Base-by-base conservation (phyloP, 2,797 vertebrate species). In the Helicolenus hilgendorfi region DNA sequence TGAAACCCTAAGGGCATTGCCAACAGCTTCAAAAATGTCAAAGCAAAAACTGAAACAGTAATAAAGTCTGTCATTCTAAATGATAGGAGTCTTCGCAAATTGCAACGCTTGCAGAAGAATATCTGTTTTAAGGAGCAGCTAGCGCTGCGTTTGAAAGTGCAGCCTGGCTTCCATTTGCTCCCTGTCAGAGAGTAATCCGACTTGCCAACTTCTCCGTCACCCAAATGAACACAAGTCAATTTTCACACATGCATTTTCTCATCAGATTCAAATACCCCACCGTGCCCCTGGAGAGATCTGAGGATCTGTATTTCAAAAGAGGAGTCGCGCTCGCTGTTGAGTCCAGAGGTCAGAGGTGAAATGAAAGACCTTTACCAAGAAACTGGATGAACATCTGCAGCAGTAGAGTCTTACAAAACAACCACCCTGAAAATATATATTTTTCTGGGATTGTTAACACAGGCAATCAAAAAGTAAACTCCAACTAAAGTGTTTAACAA, bases 211-310 rank as follows among this genome's bases (percentile, higher is more conserved):
- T 89, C 95, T 96, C 93, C 90, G 93, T 95, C 95, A 95, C 81
- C 90, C 81, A 94, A 94, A 96, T 91, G 84, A 96, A 93, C 92
- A 91, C 91, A 92, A 80, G 86, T 82, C 69, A 83, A 81, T 92
- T 95, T 94, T 88, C 90, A 94, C 92, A 91, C 73, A 76, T 93
- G 80, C 77, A 72, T 86, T 86, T 88, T 89, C 86, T 91, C 91
- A 72, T 82, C 87, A 80, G 77, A 94, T 87, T 91, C 83, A 89
- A 84, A 92, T 84, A 67, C 62, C 63, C 73, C 56, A 38, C 18
- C 11, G 10, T 65, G 70, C n/a, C 77, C 36, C 35, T 6, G 3
- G 72, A 83, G 81, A 85, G 82, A 85, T 75, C 78, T 76, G 72
- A 82, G 14, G 56, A 84, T 70, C 68, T 68, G 56, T 49, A 70